Evolutionary conservation across 2,888 invertebrate genomes (phyloP), one percentile per base, ranked within the genome.

Genomic region (Drosophila yooni): DNA sequence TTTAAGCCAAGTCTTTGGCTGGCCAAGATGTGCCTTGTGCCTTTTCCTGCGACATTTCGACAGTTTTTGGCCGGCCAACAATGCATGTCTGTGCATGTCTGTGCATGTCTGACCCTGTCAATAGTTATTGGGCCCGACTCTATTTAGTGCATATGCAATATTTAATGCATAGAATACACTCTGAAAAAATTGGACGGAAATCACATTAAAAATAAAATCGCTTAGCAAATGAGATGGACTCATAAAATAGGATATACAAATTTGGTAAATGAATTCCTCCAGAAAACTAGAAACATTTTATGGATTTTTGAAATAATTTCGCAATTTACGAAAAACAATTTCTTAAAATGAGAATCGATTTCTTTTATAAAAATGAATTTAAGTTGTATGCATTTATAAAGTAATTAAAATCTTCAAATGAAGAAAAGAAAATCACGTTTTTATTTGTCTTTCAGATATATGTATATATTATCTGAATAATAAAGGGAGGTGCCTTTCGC

Each of bases 91-190:
- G 85, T 89, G 40, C 21, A 21, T 21, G 21, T 21, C 21, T 21
- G 21, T 81, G 88, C 90, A 88, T 90, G 76, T 90, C 85, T 90
- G 85, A 85, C 85, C 85, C 85, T 88, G 89, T 90, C 85, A 88
- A 83, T 90, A 82, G 70, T 56, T 57, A 53, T 50, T 56, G 34
- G 43, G 53, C 36, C 61, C 61, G 60, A 50, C 56, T 57, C 27
- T 89, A 90, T 85, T 85, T 86, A 78, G 82, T 74, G 59, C 76
- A 72, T 85, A 88, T 88, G 90, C 72, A 90, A 85, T 90, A 85
- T 85, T 88, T 90, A 85, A 85, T 85, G 83, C 81, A 86, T 67
- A 62, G 54, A 82, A 46, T 25, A 46, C 46, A 46, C 15, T 46
- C 54, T 60, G 13, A 18, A 31, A 13, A 51, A 4, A 18, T 11